Conservation (phyloP, 2,888 invertebrate species). For the Dinocampus coccinellae region DNA sequence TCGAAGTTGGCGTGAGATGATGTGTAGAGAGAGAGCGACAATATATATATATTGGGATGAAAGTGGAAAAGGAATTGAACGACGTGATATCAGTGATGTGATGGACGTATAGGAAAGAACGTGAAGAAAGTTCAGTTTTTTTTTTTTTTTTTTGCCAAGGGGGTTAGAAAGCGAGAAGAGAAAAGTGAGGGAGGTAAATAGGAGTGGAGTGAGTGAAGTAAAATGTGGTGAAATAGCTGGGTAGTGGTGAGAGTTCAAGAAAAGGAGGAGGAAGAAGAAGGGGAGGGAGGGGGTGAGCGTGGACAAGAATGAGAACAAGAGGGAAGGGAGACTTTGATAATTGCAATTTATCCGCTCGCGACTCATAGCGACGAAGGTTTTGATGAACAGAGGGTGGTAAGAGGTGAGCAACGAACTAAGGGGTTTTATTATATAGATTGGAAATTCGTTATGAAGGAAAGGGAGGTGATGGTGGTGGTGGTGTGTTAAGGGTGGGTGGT, state of each 20-base stretch:
- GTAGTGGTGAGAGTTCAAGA: too few species aligned
- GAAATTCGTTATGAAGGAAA: too few species aligned
- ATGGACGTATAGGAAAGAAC: conserved; percentile 34
- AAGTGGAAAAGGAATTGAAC: conserved; percentile 34
- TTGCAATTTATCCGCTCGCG: conserved; percentile 65
- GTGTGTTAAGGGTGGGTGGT: conserved; percentile 46
- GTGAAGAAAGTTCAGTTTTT: conserved; percentile 42
- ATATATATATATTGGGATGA: conserved; percentile 28
- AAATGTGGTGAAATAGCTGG: neutral
- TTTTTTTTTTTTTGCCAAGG: conserved; percentile 7
- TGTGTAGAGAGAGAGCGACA: conserved; percentile 47
- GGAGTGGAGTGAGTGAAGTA: conserved; percentile 22
- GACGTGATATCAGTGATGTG: conserved; percentile 36
- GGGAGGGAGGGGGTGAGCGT: conserved; percentile 14
- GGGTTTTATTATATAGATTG: conserved; percentile 20
- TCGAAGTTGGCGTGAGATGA: conserved; percentile 60
- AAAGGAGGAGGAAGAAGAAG: conserved; percentile 32
- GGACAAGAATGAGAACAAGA: conserved; percentile 37
- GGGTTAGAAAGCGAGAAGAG: neutral
- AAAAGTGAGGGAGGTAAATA: conserved; percentile 13
- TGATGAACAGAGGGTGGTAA: conserved; percentile 48
- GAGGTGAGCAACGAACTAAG: too few species aligned
- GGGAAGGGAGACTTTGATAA: conserved; percentile 64
- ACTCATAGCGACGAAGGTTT: conserved; percentile 46
- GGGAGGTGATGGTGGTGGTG: too few species aligned